A percentile compares a stretch with the other conserved stretches of the same genome.
phyloP scores from a whole-genome alignment of 2,113 vertebrate genomes.

The Pelobates fuscus region DNA sequence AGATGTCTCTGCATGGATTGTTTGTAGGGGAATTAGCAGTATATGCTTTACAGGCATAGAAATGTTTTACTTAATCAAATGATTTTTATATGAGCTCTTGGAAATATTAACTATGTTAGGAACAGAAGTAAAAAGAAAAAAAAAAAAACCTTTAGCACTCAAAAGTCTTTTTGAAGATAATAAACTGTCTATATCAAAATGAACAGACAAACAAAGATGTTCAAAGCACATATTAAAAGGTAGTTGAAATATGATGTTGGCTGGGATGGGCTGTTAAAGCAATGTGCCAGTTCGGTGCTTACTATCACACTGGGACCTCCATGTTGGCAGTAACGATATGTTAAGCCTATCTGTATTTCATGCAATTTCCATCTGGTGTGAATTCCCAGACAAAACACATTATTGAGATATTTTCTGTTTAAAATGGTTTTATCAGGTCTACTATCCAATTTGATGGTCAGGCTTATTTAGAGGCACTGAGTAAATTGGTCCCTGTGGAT shows the following conservation, averaged over 20 bases:
- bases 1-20: no score
- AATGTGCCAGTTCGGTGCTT: slow-evolving; percentile 26
- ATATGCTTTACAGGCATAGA: no score
- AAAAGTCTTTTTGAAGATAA: not conserved
- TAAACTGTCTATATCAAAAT: not conserved
- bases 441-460: slow-evolving; percentile 38
- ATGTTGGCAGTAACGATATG: slow-evolving; percentile 38
- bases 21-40: no score
- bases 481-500: slow-evolving; percentile 28
- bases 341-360: slow-evolving; percentile 48
- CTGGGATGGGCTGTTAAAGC: not conserved
- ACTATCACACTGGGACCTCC: slow-evolving; percentile 28
- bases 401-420: slow-evolving; percentile 44
- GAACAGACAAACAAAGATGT: not conserved
- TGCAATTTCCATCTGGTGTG: slow-evolving; percentile 41
- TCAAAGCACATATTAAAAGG: not conserved
- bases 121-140: no score
- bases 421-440: slow-evolving; percentile 40
- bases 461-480: slow-evolving; percentile 33
- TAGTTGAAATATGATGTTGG: slow-evolving; percentile 30
- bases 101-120: no score
- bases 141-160: no score
- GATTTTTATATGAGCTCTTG: no score
- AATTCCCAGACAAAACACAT: slow-evolving; percentile 31
- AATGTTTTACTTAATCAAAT: no score